Percentiles rank a stretch among this genome's conserved stretches.
Conservation (phyloP, 2,113 vertebrate genomes). For the Tor tambroides region DNA sequence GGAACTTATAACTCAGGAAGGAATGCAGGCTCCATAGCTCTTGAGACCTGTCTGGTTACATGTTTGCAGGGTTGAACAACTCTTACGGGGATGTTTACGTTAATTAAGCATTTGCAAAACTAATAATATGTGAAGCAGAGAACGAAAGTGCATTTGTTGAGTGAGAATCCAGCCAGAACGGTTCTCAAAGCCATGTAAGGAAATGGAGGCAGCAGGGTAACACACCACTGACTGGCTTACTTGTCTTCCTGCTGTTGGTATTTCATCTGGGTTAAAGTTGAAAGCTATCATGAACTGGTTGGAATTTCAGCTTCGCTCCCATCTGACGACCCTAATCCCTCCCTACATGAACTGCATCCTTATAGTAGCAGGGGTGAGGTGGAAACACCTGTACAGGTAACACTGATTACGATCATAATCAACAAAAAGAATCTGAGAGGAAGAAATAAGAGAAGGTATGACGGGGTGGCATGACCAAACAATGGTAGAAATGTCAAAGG, state of each 20-base stretch:
- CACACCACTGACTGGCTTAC: slow-evolving; percentile 45
- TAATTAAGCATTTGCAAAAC: slow-evolving; percentile 18
- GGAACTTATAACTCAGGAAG: slow-evolving; percentile 36
- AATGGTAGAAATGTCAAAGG: background rate
- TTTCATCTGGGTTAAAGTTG: slow-evolving; percentile 61
- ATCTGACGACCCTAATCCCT: slow-evolving; percentile 67
- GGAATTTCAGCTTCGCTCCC: slow-evolving; percentile 47
- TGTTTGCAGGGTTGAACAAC: background rate
- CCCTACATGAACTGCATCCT: slow-evolving; percentile 51
- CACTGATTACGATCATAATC: slow-evolving; percentile 63
- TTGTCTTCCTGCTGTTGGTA: slow-evolving; percentile 50
- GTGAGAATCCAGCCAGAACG: background rate
- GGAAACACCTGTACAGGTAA: slow-evolving; percentile 37
- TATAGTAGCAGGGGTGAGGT: background rate
- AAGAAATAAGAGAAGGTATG: background rate
- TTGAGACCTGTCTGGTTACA: background rate
- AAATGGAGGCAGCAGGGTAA: slow-evolving; percentile 33
- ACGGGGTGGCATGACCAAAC: background rate
- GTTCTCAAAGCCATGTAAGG: slow-evolving; percentile 20
- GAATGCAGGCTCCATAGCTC: slow-evolving; percentile 27
- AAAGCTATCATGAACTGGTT: slow-evolving; percentile 58
- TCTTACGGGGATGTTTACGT: slow-evolving; percentile 25
- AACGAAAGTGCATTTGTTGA: slow-evolving; percentile 10
- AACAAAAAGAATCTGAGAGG: background rate
- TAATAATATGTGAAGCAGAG: slow-evolving; percentile 15